Base-by-base conservation (phyloP, 2,888 invertebrate species). In the Sphecodes monilicornis region DNA sequence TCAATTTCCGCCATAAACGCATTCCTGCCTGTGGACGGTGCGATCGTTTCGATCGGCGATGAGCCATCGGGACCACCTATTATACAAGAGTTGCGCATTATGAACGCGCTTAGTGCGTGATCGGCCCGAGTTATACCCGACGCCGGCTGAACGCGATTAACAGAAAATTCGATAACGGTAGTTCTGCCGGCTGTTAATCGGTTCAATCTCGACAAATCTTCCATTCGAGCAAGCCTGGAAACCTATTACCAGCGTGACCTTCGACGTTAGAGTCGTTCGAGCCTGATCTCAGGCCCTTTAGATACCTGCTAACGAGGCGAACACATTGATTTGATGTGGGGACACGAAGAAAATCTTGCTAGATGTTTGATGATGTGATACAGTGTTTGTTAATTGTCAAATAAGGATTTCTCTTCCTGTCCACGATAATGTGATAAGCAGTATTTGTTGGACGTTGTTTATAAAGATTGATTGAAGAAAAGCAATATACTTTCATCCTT, bases 71-170 rank as follows among this genome's bases (percentile, higher is more conserved):
- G 78, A 82, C 78, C 74, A 66, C 32, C 81, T 81, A 70, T 90
- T 91, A 89, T 85, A 89, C 82, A 88, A 91, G 74, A 41, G 73
- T 90, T 85, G 81, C 68, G 81, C 82, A 85, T 84, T 85, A 81
- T 78, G 60, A 46, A 71, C 73, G 76, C 70, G 43, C 16, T 11
- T 41, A 43, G 69, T 36, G 36, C 36, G 64, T 36, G 64, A 66
- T 66, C 22, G 64, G 64, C 64, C 22, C 64, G 64, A 66, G 66
- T 36, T 39, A 39, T 68, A 22, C 8, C 36, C n/a, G 22, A 36
- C n/a, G 39, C 66, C 18, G 29, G 36, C 41, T 29, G 60, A 36
- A 54, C 29, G 41, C 74, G 13, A 66, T 39, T 29, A 76, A 68
- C 36, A 68, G 68, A 68, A 68, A 39, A 39, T 68, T 54, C n/a